A percentile compares a stretch with the other conserved stretches of the same genome.
Evolutionary conservation across 2,113 vertebrate genomes (phyloP).

Genomic region (Neogale vison): DNA sequence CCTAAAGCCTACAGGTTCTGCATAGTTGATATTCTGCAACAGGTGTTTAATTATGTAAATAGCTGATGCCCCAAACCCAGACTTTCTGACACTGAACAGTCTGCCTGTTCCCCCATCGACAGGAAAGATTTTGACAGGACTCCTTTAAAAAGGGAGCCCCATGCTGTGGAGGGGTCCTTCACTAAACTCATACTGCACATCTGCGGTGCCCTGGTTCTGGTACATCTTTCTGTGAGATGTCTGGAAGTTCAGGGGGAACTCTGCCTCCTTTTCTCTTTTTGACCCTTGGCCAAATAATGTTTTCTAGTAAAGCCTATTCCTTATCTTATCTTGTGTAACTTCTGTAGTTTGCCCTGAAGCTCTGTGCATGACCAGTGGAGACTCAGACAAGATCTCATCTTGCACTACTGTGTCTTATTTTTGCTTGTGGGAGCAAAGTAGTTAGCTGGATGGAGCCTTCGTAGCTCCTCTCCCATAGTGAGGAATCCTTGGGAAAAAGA

Average conservation of each 20-base stretch:
- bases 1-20: background rate
- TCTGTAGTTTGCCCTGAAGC: background rate
- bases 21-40: background rate
- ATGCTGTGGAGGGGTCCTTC: rapidly evolving
- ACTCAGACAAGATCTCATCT: background rate
- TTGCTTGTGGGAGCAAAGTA: background rate
- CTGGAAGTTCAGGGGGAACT: background rate
- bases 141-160: background rate
- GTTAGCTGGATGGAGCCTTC: too few relatives aligned
- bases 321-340: background rate
- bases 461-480: background rate
- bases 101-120: too few relatives aligned
- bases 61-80: background rate
- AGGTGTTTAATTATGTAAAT: background rate
- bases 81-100: rapidly evolving
- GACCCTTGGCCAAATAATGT: background rate
- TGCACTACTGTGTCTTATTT: background rate
- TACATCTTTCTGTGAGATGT: background rate
- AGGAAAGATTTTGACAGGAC: background rate
- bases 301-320: background rate
- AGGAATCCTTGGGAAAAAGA: background rate
- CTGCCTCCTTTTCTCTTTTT: background rate
- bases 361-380: background rate
- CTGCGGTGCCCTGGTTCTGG: too few relatives aligned
- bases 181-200: background rate